A percentile compares a stretch with the other conserved stretches of the same genome.
Conservation (phyloP, 2,888 invertebrate genomes). For the Lepidochrysops patricia region DNA sequence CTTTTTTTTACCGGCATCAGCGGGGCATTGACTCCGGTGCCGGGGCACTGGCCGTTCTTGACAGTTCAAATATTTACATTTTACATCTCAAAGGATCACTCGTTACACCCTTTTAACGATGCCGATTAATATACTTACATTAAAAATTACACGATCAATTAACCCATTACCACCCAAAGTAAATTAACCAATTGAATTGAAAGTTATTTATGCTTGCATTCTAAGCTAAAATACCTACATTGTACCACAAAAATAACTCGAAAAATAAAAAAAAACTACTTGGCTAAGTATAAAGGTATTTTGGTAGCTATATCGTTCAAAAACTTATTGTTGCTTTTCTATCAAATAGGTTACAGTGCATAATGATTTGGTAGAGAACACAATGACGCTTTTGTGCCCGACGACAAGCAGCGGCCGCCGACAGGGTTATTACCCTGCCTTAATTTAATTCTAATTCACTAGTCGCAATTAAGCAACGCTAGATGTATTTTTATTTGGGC, state of each 20-base stretch:
- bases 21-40: conserved; percentile 65
- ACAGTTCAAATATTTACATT: conserved; percentile 73
- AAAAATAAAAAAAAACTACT: neutral
- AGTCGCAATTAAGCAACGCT: neutral
- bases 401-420: neutral
- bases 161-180: neutral
- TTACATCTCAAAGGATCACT: conserved; percentile 57
- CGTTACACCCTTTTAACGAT: conserved; percentile 37
- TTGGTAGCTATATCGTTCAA: neutral
- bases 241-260: no score
- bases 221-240: neutral
- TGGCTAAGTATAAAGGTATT: no score
- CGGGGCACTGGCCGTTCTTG: conserved; percentile 73
- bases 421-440: neutral
- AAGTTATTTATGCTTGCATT: neutral
- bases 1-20: conserved; percentile 69
- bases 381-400: neutral
- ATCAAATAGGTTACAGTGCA: neutral
- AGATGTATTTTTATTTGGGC: neutral
- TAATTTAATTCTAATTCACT: neutral
- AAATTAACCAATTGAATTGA: neutral
- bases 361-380: neutral
- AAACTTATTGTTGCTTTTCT: neutral
- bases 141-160: neutral
- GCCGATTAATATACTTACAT: conserved; percentile 18